phyloP scores from a whole-genome alignment of 2,888 invertebrate genomes.

The Steinernema scapterisci region DNA sequence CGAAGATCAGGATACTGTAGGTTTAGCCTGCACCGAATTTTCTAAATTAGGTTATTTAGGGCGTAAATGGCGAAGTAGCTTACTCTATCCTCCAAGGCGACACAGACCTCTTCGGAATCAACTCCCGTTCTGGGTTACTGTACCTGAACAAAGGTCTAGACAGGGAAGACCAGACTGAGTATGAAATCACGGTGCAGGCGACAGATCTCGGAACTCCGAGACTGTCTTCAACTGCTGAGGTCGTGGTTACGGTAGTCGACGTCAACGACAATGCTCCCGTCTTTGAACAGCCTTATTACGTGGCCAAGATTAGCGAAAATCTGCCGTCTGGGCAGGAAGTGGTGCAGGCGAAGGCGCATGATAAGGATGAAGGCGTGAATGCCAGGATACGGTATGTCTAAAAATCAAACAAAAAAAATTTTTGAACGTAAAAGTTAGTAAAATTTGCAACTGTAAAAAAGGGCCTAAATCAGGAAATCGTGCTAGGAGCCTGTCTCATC shows the following conservation, averaged over 20 bases:
- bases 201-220: slow-evolving; percentile 42
- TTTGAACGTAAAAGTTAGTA: too few relatives aligned
- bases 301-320: slow-evolving; percentile 53
- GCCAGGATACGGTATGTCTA: slow-evolving; percentile 71
- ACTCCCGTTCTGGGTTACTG: slow-evolving; percentile 36
- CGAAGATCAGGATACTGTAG: slow-evolving; percentile 44
- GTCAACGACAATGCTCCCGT: slow-evolving; percentile 71
- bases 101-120: slow-evolving; percentile 48
- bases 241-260: slow-evolving; percentile 34
- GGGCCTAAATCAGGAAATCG: background rate
- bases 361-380: slow-evolving; percentile 87
- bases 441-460: too few relatives aligned
- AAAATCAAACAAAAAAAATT: background rate
- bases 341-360: slow-evolving; percentile 80
- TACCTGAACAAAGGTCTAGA: slow-evolving; percentile 38
- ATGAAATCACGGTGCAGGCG: slow-evolving; percentile 46
- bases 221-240: slow-evolving; percentile 21
- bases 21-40: background rate
- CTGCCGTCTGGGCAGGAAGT: slow-evolving; percentile 75
- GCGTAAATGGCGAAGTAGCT: slow-evolving; percentile 42
- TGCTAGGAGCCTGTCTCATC: too few relatives aligned
- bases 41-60: background rate
- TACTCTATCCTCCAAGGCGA: slow-evolving; percentile 53
- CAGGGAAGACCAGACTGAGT: slow-evolving; percentile 40
- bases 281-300: slow-evolving; percentile 74